Percentiles rank a stretch among this genome's conserved stretches.
Conservation (phyloP, 2,888 invertebrate species). For the Chouioia cunea region DNA sequence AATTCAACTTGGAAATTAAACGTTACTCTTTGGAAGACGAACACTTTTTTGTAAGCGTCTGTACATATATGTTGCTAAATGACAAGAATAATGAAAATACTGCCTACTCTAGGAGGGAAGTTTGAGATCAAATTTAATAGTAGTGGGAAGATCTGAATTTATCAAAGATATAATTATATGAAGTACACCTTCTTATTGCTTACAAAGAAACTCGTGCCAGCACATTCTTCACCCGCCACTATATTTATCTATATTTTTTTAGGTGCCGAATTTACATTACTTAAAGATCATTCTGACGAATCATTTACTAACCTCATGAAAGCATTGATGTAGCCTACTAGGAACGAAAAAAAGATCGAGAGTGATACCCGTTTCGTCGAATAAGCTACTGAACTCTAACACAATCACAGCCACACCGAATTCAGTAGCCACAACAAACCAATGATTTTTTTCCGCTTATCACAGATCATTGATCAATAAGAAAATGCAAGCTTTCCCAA, state of each 20-base stretch:
- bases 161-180: constrained; percentile 22
- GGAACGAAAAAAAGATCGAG: background rate
- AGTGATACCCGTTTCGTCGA: background rate
- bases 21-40: constrained; percentile 28
- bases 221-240: background rate
- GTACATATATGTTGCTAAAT: background rate
- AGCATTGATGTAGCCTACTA: background rate
- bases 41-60: constrained; percentile 3
- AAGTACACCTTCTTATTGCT: constrained; percentile 38
- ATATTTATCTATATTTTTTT: constrained; percentile 3
- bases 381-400: constrained; percentile 24
- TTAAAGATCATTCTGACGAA: no score
- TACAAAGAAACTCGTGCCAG: constrained; percentile 9
- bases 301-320: constrained; percentile 34
- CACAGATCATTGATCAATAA: constrained; percentile 22
- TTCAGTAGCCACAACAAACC: no score
- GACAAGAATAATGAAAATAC: constrained; percentile 27
- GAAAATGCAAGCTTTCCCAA: constrained; percentile 18
- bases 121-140: constrained; percentile 38
- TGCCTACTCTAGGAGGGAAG: constrained; percentile 3
- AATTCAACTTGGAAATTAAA: no score
- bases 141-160: constrained; percentile 24
- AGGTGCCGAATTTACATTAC: background rate
- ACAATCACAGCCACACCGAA: constrained; percentile 43
- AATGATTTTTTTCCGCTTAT: background rate